A percentile compares a stretch with the other conserved stretches of the same genome.
Conservation (phyloP, 2,888 invertebrate genomes). For the Lasiommata megera region DNA sequence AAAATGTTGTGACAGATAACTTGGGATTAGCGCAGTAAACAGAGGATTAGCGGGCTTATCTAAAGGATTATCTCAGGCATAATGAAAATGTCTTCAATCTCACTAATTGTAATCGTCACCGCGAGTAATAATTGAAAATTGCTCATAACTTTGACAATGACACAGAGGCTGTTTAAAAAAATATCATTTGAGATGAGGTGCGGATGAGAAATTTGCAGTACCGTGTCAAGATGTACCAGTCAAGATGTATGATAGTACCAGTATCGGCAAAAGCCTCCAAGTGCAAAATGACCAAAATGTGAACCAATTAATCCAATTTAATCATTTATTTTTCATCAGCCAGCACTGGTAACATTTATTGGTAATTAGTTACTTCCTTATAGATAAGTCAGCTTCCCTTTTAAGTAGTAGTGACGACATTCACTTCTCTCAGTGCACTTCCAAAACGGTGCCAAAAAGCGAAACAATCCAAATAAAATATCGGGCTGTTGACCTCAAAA, state of each 20-base stretch:
- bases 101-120: not conserved
- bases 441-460: slow-evolving; percentile 22
- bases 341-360: not conserved
- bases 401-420: not conserved
- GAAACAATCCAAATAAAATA: slow-evolving; percentile 27
- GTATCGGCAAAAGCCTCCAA: too few species aligned
- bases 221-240: too few species aligned
- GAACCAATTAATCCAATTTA: too few species aligned
- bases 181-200: too few species aligned
- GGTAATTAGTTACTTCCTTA: not conserved
- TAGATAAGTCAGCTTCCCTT: not conserved
- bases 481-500: slow-evolving; percentile 36
- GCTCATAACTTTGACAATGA: too few species aligned
- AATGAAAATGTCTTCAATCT: not conserved
- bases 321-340: too few species aligned
- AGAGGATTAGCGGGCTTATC: not conserved
- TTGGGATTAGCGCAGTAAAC: not conserved
- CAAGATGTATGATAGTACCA: too few species aligned
- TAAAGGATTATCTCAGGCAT: not conserved
- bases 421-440: slow-evolving; percentile 4
- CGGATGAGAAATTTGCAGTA: too few species aligned
- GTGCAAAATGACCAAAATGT: too few species aligned
- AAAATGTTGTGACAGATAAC: not conserved
- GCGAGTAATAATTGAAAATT: not conserved
- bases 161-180: too few species aligned